Percentiles rank a stretch among this genome's conserved stretches.
Evolutionary conservation across 2,113 vertebrate genomes (phyloP).

Genomic region (Spheniscus mendiculus): DNA sequence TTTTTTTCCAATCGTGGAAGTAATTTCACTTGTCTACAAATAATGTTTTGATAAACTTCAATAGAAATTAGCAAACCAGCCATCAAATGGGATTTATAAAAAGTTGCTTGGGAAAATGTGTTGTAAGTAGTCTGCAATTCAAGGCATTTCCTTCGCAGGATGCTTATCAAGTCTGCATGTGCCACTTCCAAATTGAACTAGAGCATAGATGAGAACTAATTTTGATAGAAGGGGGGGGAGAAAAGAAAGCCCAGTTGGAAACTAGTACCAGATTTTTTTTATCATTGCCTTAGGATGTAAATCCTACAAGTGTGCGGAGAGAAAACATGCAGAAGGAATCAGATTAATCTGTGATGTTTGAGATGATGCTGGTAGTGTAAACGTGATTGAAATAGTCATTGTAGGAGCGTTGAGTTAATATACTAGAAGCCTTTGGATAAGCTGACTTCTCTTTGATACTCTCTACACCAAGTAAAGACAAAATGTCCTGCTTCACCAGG

Average conservation of each 20-base stretch:
- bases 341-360: neutral
- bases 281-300: conserved; percentile 35
- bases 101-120: conserved; percentile 64
- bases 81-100: conserved; percentile 46
- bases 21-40: conserved; percentile 23
- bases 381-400: conserved; percentile 18
- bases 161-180: conserved; percentile 67
- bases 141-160: conserved; percentile 72
- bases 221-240: neutral
- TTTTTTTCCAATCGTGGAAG: neutral
- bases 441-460: neutral
- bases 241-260: conserved; percentile 18
- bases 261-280: neutral
- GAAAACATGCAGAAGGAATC: conserved; percentile 8
- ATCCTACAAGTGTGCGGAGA: conserved; percentile 17
- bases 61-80: conserved; percentile 21
- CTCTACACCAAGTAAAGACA: neutral
- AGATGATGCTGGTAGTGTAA: conserved; percentile 2
- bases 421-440: neutral
- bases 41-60: conserved; percentile 46
- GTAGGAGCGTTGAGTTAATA: neutral
- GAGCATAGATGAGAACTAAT: conserved; percentile 65
- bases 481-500: neutral
- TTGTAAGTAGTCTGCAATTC: conserved; percentile 69
- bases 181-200: conserved; percentile 57